A percentile compares a stretch with the other conserved stretches of the same genome.
These are phyloP conservation scores for Sciurus niger DNA, from an alignment of 2,113 vertebrate species.

Conservation along the genomic window DNA sequence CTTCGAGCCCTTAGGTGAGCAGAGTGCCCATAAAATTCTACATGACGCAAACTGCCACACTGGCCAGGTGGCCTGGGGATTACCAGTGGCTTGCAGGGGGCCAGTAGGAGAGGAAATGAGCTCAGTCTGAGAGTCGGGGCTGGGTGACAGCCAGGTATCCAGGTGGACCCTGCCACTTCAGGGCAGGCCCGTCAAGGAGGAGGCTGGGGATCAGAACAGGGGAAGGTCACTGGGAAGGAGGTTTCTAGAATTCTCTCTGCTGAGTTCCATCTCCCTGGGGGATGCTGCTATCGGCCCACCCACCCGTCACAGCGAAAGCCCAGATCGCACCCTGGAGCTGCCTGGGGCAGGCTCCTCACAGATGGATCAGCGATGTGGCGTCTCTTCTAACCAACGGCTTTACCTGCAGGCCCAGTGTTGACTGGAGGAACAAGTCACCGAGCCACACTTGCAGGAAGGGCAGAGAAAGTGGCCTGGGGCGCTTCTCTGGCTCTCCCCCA, in stretches of 20 bases:
- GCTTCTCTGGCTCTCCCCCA: neutral
- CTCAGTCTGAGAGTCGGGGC: neutral
- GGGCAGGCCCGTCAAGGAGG: neutral
- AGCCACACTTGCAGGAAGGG: neutral
- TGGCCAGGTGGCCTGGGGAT: neutral
- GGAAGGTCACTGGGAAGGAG: neutral
- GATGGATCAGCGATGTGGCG: too few species aligned
- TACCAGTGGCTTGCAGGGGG: fast-evolving
- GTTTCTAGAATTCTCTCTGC: neutral
- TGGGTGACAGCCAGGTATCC: neutral
- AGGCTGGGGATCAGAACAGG: neutral
- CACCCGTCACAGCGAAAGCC: fast-evolving
- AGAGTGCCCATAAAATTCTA: neutral
- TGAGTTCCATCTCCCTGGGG: neutral
- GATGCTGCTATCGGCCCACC: neutral
- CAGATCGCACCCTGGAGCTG: fast-evolving
- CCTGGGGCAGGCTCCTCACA: neutral
- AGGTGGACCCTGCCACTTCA: neutral
- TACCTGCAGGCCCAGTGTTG: neutral
- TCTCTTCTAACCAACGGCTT: neutral
- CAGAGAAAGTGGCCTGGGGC: neutral
- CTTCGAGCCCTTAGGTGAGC: neutral
- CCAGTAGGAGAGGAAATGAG: fast-evolving
- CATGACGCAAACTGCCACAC: fast-evolving
- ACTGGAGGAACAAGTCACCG: neutral